phyloP scores from a whole-genome alignment of 2,797 vertebrate genomes.

The Acipenser transmontanus region DNA sequence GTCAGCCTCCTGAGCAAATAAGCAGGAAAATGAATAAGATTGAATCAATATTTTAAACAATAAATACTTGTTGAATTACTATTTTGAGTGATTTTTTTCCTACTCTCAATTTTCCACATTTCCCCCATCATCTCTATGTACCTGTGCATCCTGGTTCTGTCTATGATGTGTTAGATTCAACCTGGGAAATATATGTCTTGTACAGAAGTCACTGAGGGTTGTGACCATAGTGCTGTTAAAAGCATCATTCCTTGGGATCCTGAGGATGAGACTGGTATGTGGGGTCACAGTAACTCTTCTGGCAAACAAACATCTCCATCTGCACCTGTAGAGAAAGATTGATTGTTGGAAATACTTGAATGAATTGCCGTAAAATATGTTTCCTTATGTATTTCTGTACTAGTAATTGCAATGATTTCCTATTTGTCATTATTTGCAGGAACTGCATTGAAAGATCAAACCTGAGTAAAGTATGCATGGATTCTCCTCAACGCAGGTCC shows the following conservation, averaged over 20 bases:
- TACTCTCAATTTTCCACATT: too few relatives aligned
- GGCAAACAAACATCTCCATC: background rate
- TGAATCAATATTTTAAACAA: background rate
- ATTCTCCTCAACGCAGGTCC: background rate
- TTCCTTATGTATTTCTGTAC: background rate
- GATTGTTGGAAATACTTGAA: background rate
- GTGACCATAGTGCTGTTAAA: background rate
- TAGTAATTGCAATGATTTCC: background rate
- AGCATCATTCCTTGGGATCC: constrained; percentile 1
- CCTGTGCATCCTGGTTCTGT: background rate
- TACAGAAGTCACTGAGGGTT: background rate
- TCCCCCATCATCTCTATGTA: too few relatives aligned
- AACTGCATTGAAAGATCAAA: background rate
- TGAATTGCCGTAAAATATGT: background rate
- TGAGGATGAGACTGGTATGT: background rate
- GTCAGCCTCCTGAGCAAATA: too few relatives aligned
- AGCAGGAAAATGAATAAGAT: too few relatives aligned
- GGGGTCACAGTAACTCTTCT: background rate
- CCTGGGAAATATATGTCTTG: background rate
- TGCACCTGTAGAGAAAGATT: background rate
- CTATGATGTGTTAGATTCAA: background rate
- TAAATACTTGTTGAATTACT: background rate
- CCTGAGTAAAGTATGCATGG: background rate
- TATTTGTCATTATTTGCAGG: background rate
- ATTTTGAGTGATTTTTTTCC: too few relatives aligned